phyloP scores from a whole-genome alignment of 2,113 vertebrate genomes.

The Lepisosteus oculatus region DNA sequence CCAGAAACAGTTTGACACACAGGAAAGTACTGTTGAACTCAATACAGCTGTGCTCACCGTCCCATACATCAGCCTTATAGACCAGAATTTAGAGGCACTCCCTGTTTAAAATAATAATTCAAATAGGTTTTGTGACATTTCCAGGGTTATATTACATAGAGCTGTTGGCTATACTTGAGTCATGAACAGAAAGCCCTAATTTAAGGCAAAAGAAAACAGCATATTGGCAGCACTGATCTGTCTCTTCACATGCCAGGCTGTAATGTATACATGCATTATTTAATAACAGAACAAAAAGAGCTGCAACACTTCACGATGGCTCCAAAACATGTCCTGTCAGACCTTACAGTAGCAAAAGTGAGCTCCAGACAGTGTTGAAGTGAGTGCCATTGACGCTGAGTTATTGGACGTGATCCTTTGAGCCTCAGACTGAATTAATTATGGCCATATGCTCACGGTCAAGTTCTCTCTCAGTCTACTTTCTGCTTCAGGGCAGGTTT shows the following conservation, averaged over 20 bases:
- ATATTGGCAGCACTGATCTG: neutral
- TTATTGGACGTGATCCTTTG: constrained; percentile 2
- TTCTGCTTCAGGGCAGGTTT: constrained; percentile 32
- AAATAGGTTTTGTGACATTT: neutral
- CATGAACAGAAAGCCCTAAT: neutral
- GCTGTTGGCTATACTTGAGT: neutral
- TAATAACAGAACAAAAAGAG: too few relatives aligned
- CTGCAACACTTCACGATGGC: too few relatives aligned
- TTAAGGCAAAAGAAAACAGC: neutral
- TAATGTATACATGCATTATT: too few relatives aligned
- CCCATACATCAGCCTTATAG: neutral
- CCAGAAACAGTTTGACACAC: too few relatives aligned
- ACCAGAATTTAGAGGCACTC: neutral
- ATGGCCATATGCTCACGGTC: constrained; percentile 35
- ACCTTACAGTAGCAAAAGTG: too few relatives aligned
- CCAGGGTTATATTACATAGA: neutral
- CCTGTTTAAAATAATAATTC: too few relatives aligned
- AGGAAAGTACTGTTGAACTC: too few relatives aligned
- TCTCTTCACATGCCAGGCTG: neutral
- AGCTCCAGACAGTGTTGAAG: neutral
- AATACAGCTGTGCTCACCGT: too few relatives aligned
- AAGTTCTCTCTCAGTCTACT: constrained; percentile 23
- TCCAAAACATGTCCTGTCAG: too few relatives aligned
- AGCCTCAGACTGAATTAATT: constrained; percentile 32
- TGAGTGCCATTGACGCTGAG: neutral